These are phyloP conservation scores for Athetis lepigone DNA, from an alignment of 2,888 invertebrate species.

Conservation along the genomic window DNA sequence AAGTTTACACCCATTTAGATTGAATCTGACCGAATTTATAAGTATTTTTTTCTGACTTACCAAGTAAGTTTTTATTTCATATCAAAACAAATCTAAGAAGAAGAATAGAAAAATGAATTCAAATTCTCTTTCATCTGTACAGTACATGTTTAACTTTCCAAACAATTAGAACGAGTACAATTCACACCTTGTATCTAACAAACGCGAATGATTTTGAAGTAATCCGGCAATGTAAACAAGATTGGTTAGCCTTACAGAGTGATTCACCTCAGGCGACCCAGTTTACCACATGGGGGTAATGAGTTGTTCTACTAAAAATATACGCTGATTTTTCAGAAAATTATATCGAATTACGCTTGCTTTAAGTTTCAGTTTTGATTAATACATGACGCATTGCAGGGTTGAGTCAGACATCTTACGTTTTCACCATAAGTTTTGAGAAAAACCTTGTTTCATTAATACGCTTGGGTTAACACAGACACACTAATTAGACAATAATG, in stretches of 20 bases:
- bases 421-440: not conserved
- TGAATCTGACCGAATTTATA: conserved; percentile 14
- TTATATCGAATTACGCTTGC: conserved; percentile 34
- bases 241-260: conserved; percentile 35
- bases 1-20: conserved; percentile 16
- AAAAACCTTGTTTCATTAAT: conserved; percentile 23
- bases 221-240: conserved; percentile 44
- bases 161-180: conserved; percentile 16
- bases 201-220: conserved; percentile 44
- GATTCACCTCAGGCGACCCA: conserved; percentile 61
- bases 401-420: conserved; percentile 3
- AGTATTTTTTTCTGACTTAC: conserved; percentile 6
- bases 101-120: not conserved
- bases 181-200: conserved; percentile 31
- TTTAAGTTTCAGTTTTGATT: conserved; percentile 30
- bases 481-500: conserved; percentile 4
- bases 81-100: not conserved
- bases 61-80: not conserved
- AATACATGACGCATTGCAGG: conserved; percentile 32
- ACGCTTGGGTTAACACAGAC: conserved; percentile 1
- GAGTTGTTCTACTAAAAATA: conserved; percentile 59
- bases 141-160: not conserved
- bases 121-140: conserved; percentile 8
- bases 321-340: conserved; percentile 43
- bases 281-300: conserved; percentile 52